Evolutionary conservation across 2,113 vertebrate species (phyloP), one percentile per base, ranked within the genome.

Genomic region (Corvus cornix): DNA sequence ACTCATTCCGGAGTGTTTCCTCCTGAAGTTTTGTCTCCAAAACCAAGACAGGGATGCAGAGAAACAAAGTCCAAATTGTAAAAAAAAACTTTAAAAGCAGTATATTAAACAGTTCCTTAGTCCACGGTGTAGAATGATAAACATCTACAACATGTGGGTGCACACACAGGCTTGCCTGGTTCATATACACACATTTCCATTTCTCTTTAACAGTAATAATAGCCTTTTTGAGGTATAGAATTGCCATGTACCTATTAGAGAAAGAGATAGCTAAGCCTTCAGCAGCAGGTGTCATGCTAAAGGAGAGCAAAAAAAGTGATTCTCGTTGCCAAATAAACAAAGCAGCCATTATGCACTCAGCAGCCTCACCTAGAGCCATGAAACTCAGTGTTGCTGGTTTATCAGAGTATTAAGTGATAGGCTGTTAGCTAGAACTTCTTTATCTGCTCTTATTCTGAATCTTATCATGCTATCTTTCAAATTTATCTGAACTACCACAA

Each of bases 401-500:
- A 90, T 68, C 27, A 6, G 58, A 72, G 92, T 56, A 78, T 82
- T 89, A 94, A 93, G 86, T 33, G 79, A 93, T 46, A 52, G 41
- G 60, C 68, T 86, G 83, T 53, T 95, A 68, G 86, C 84, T 80
- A 94, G 88, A 89, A 90, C 73, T 89, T 58, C 91, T 91, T 88
- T 72, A 88, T 92, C 93, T 92, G 55, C 41, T 89, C 64, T 74
- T 52, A 7, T 52, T 83, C 82, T 80, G 67, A 95, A 86, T 83
- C 82, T 75, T 64, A 60, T 37, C 90, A 93, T 2, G 5, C 75
- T 90, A 94, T 84, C 90, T 94, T 90, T 72, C 90, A 86, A 91
- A 94, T 96, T 95, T 93, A 88, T 90, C 93, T 94, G 84, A 96
- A 88, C 79, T 44, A 95, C 92, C 85, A 60, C 24, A 72, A 78